Evolutionary conservation across 2,888 invertebrate species (phyloP).

Genomic region (Tiphia femorata): DNA sequence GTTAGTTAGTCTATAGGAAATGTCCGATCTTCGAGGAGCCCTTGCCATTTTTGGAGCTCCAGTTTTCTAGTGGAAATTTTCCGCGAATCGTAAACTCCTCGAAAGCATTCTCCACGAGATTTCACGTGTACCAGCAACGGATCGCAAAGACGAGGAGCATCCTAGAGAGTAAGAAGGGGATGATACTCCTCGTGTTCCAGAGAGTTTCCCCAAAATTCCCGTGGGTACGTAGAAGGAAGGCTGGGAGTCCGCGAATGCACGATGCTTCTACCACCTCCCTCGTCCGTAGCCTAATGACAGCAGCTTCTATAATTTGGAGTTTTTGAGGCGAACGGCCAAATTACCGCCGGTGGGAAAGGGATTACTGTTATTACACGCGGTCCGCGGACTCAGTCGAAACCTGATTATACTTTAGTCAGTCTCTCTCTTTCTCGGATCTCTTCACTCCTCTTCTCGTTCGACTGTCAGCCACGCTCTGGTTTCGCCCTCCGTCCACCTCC

Average conservation of each 20-base stretch:
- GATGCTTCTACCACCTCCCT: no score
- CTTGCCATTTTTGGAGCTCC: no score
- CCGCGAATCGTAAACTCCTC: no score
- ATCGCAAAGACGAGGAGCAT: no score
- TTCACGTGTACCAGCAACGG: no score
- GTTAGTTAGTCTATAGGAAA: no score
- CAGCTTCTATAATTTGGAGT: constrained; percentile 68
- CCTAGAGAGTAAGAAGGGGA: constrained; percentile 21
- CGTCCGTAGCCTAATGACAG: constrained; percentile 64
- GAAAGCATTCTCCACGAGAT: no score
- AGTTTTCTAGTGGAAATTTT: no score
- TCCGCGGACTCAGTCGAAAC: constrained; percentile 62
- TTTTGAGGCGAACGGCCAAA: constrained; percentile 67
- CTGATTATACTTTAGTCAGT: constrained; percentile 67
- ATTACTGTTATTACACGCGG: constrained; percentile 68
- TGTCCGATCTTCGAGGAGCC: no score
- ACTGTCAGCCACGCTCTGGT: constrained; percentile 56
- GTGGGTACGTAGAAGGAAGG: constrained; percentile 43
- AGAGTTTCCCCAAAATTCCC: constrained; percentile 44
- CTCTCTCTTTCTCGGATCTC: constrained; percentile 54
- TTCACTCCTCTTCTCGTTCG: constrained; percentile 54
- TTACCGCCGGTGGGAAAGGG: constrained; percentile 64
- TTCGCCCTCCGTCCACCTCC: no score
- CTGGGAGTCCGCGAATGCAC: constrained; percentile 43
- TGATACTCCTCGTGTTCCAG: constrained; percentile 18